Evolutionary conservation across 2,888 invertebrate genomes (phyloP).

Genomic region (Netelia virgata): DNA sequence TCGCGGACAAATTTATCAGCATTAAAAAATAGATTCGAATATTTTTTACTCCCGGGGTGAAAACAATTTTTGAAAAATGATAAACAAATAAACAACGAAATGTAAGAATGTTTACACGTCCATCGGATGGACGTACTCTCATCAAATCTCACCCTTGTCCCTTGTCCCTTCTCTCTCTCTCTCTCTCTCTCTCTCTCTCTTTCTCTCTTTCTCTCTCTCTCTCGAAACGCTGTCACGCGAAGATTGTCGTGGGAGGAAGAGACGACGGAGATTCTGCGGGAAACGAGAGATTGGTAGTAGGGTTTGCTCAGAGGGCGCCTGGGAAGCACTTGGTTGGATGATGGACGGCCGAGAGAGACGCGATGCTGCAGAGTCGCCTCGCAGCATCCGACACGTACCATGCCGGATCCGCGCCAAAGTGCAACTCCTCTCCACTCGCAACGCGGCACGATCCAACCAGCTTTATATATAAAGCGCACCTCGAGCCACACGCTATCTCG

Average conservation of each 20-base stretch:
- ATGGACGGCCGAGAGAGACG: constrained; percentile 60
- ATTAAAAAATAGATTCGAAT: neutral
- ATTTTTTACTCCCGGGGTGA: neutral
- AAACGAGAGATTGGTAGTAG: constrained; percentile 9
- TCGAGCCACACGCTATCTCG: neutral
- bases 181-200: constrained; percentile 16
- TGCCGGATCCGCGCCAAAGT: constrained; percentile 48
- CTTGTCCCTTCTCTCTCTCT: neutral
- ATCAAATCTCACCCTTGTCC: neutral
- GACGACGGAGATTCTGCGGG: neutral
- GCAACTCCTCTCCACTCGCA: constrained; percentile 19
- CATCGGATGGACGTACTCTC: constrained; percentile 41
- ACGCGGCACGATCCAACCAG: neutral
- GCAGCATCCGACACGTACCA: constrained; percentile 15
- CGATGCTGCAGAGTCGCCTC: constrained; percentile 29
- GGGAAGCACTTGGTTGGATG: constrained; percentile 63
- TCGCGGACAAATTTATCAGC: too few relatives aligned
- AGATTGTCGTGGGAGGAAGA: constrained; percentile 38
- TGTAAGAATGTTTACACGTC: constrained; percentile 19
- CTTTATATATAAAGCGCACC: too few relatives aligned
- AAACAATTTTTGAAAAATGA: neutral
- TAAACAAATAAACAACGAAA: neutral
- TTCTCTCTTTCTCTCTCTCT: constrained; percentile 20
- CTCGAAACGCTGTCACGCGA: constrained; percentile 54
- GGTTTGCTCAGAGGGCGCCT: constrained; percentile 42